Evolutionary conservation across 2,888 invertebrate species (phyloP), one percentile per base, ranked within the genome.

Genomic region (Caenorhabditis drosophilae): DNA sequence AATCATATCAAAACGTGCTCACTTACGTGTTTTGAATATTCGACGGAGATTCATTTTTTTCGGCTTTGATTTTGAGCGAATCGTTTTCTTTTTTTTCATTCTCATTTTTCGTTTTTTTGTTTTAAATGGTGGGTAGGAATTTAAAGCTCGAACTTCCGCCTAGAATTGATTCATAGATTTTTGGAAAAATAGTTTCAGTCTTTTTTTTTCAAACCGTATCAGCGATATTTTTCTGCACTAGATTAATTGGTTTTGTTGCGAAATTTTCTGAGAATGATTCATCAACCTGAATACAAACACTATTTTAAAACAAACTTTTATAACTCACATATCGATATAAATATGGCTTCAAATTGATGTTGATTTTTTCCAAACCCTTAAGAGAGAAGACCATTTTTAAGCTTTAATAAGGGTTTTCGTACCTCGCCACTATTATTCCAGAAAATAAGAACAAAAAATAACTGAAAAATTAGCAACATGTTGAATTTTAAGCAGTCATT

Each of bases 21-120:
- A 41, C 63, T 50, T 7, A 63, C 63, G 44, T 26, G 63, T 63
- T 34, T 57, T 63, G 18, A 53, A 63, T 11, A 63, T 25, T 4
- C 63, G 57, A 4, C 63, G 53, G 11, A 63, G 20, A 44, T 63
- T 55, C 63, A 63, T 63, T 57, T 57, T 63, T 41, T 63, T 63
- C 18, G 57, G 63, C 16, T 63, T 63, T 31, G 41, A 34, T 2
- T 12, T 23, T 18, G 52, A 44, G 44, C 53, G 49, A 23, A 48
- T 27, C 20, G 49, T 63, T 9, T 23, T 49, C 47, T 63, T 63
- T 27, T 36, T 41, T 35, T 56, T 62, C 36, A 41, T 55, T 11
- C 40, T 4, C 49, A 18, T 61, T 55, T 22, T 56, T 55, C 1
- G 55, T 56, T 35, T 52, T 49, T 22, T 35, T 7, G 55, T 27